Percentiles rank a stretch among this genome's conserved stretches.
Conservation (phyloP, 2,888 invertebrate genomes). For the Caenorhabditis panamensis region DNA sequence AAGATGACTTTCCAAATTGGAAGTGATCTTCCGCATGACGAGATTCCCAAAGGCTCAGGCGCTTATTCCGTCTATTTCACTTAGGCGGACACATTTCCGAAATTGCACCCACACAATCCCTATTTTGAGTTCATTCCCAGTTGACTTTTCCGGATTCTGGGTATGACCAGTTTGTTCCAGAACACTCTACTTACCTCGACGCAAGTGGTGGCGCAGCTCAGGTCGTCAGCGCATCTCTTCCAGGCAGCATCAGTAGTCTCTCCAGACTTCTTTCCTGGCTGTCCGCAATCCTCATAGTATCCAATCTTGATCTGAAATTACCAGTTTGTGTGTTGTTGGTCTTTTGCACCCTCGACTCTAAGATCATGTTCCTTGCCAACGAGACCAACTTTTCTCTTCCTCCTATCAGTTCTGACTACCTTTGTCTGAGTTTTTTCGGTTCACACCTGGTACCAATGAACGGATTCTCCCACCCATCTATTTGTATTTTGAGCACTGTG, state of each 20-base stretch:
- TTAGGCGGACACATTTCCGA: constrained; percentile 19
- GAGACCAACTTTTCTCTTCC: constrained; percentile 23
- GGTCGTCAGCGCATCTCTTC: constrained; percentile 69
- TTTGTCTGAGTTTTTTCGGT: constrained; percentile 22
- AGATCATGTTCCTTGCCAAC: constrained; percentile 26
- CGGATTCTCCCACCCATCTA: not conserved
- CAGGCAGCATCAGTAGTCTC: constrained; percentile 66
- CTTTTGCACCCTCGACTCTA: constrained; percentile 26
- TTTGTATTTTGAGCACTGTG: not conserved
- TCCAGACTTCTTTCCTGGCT: constrained; percentile 63
- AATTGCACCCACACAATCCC: constrained; percentile 33
- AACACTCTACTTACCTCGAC: constrained; percentile 57
- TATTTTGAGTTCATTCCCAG: too few relatives aligned
- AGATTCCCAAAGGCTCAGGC: constrained; percentile 36
- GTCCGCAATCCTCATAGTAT: constrained; percentile 80
- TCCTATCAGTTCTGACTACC: constrained; percentile 27
- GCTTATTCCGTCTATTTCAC: not conserved
- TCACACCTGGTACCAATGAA: constrained; percentile 35
- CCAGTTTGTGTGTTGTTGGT: not conserved
- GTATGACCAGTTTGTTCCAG: not conserved
- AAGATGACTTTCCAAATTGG: constrained; percentile 13
- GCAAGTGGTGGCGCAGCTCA: constrained; percentile 65
- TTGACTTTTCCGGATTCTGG: too few relatives aligned
- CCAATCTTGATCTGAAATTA: constrained; percentile 80
- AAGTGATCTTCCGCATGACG: constrained; percentile 40